phyloP scores from a whole-genome alignment of 2,113 vertebrate species.

The Paramisgurnus dabryanus region DNA sequence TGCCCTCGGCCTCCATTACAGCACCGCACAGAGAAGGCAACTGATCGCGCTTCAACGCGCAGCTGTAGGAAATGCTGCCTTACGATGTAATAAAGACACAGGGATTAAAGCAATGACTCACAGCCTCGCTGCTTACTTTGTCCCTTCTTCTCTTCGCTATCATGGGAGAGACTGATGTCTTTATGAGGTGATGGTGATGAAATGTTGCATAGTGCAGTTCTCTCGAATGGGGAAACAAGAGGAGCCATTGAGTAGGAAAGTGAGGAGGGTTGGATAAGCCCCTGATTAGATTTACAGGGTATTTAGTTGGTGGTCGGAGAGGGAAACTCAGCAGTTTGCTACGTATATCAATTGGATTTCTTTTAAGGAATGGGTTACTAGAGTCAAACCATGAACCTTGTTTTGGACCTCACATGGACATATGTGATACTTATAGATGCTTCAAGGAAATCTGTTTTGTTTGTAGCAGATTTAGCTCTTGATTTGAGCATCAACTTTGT shows the following conservation, averaged over 20 bases:
- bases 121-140: constrained; percentile 35
- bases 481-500: too few species aligned
- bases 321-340: constrained; percentile 7
- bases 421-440: too few species aligned
- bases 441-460: neutral
- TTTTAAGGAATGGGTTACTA: neutral
- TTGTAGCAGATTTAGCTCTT: too few species aligned
- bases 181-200: constrained; percentile 48
- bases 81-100: constrained; percentile 54
- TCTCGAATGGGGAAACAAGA: constrained; percentile 23
- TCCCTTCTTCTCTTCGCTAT: constrained; percentile 25
- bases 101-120: constrained; percentile 53
- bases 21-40: constrained; percentile 9
- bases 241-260: constrained; percentile 18
- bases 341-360: neutral
- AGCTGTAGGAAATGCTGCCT: constrained; percentile 45
- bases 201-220: constrained; percentile 29
- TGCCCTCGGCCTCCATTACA: constrained; percentile 36
- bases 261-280: constrained; percentile 28
- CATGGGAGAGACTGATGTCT: constrained; percentile 49
- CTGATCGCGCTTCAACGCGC: constrained; percentile 36
- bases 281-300: constrained; percentile 35
- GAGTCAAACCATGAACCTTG: neutral
- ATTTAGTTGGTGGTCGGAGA: constrained; percentile 14
- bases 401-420: too few species aligned